Percentiles rank a stretch among this genome's conserved stretches.
These are phyloP conservation scores for Ctenoplectra terminalis DNA, from an alignment of 1,140 invertebrate genomes.

Conservation along the genomic window DNA sequence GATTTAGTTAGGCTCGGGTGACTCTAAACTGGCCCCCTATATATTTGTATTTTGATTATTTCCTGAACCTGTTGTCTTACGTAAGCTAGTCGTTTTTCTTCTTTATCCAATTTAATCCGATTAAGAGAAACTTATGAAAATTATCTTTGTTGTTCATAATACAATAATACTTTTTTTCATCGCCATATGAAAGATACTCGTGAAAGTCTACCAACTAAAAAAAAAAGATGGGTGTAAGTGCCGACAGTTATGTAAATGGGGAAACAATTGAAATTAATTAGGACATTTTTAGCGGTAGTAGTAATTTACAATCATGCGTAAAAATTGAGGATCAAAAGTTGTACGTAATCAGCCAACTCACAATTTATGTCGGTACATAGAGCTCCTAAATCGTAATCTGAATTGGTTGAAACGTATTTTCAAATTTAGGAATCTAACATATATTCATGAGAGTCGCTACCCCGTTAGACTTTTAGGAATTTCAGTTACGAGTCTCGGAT, in stretches of 20 bases:
- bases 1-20: conserved; percentile 82
- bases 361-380: neutral
- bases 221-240: too few species aligned
- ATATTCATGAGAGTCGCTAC: conserved; percentile 51
- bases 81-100: neutral
- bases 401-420: neutral
- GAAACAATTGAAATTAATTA: conserved; percentile 52
- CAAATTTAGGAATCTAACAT: conserved; percentile 25
- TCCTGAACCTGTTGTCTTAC: conserved; percentile 44
- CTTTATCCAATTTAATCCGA: neutral
- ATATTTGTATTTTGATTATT: conserved; percentile 68
- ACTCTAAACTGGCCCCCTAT: conserved; percentile 71
- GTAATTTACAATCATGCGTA: conserved; percentile 42
- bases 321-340: conserved; percentile 28
- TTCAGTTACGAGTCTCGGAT: conserved; percentile 55
- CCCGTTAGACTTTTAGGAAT: conserved; percentile 59
- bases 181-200: neutral
- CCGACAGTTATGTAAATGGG: neutral
- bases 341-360: conserved; percentile 14
- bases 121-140: neutral
- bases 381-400: neutral
- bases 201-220: neutral
- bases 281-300: conserved; percentile 56
- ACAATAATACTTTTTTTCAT: neutral
- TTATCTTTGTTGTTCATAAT: neutral